phyloP scores from a whole-genome alignment of 1,140 invertebrate genomes.

The Oreohelix idahoensis region DNA sequence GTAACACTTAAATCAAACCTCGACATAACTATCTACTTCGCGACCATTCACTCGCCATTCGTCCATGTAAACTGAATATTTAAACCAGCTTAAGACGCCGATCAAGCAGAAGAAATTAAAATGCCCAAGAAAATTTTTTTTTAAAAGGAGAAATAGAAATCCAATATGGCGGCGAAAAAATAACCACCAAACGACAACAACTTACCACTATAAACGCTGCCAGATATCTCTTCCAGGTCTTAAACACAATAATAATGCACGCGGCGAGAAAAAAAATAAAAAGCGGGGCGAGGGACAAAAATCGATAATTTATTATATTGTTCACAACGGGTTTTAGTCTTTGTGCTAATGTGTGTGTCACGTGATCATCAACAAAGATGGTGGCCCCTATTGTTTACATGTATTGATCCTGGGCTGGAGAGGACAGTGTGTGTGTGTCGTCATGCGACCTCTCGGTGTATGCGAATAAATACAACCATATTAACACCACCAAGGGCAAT shows the following conservation, averaged over 20 bases:
- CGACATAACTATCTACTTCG: too few relatives aligned
- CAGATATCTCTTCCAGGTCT: slow-evolving; percentile 9
- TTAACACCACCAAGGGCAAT: too few relatives aligned
- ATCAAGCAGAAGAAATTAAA: too few relatives aligned
- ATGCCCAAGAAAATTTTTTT: too few relatives aligned
- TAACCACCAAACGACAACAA: slow-evolving; percentile 6
- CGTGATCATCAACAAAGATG: slow-evolving; percentile 28
- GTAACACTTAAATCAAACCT: too few relatives aligned
- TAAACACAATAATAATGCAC: slow-evolving; percentile 22
- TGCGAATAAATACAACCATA: not conserved
- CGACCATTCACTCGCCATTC: too few relatives aligned
- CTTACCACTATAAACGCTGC: slow-evolving; percentile 8
- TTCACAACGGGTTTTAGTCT: slow-evolving; percentile 23
- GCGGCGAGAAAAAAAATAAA: not conserved
- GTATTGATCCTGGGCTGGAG: slow-evolving; percentile 17
- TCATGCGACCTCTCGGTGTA: not conserved
- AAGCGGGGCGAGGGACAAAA: not conserved
- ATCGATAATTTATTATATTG: slow-evolving; percentile 35
- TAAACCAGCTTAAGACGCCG: too few relatives aligned
- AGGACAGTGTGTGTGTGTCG: not conserved
- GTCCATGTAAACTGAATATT: too few relatives aligned
- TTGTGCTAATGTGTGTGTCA: slow-evolving; percentile 34
- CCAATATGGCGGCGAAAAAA: slow-evolving; percentile 8
- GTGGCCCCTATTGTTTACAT: slow-evolving; percentile 26
- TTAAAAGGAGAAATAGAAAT: not conserved